Evolutionary conservation across 2,797 vertebrate genomes (phyloP).

Genomic region (Anomalospiza imberbis): DNA sequence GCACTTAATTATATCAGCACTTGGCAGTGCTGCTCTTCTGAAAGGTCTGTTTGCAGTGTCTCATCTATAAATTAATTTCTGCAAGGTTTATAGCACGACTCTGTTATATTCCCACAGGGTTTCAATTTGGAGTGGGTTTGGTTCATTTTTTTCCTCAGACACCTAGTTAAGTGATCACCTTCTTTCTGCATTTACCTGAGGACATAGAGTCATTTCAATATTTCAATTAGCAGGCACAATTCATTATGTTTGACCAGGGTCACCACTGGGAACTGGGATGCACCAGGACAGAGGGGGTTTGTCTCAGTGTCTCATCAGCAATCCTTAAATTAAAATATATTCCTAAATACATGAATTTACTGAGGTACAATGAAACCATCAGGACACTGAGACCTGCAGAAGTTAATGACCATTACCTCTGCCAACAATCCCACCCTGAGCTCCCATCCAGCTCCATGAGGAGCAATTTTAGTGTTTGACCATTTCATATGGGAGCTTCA

Average conservation of each 20-base stretch:
- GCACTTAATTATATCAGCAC: constrained; percentile 33
- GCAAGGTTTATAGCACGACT: neutral
- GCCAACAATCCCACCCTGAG: neutral
- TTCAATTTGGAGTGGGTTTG: neutral
- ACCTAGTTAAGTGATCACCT: neutral
- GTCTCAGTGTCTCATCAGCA: neutral
- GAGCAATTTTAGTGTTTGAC: neutral
- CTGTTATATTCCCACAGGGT: neutral
- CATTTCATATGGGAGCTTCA: rapidly evolving
- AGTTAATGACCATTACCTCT: neutral
- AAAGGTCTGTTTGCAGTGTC: constrained; percentile 30
- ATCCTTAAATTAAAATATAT: neutral
- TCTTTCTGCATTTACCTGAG: neutral
- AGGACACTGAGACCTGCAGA: neutral
- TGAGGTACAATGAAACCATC: neutral
- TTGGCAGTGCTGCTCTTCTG: neutral
- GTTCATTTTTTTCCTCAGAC: neutral
- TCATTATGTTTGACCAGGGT: neutral
- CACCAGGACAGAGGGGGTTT: neutral
- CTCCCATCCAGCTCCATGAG: rapidly evolving
- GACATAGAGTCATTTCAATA: neutral
- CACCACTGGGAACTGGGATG: neutral
- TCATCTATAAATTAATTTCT: constrained; percentile 14
- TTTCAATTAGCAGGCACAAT: neutral
- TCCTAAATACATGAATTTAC: neutral